These are phyloP conservation scores for Sebastes umbrosus DNA, from an alignment of 2,797 vertebrate species.

Conservation along the genomic window DNA sequence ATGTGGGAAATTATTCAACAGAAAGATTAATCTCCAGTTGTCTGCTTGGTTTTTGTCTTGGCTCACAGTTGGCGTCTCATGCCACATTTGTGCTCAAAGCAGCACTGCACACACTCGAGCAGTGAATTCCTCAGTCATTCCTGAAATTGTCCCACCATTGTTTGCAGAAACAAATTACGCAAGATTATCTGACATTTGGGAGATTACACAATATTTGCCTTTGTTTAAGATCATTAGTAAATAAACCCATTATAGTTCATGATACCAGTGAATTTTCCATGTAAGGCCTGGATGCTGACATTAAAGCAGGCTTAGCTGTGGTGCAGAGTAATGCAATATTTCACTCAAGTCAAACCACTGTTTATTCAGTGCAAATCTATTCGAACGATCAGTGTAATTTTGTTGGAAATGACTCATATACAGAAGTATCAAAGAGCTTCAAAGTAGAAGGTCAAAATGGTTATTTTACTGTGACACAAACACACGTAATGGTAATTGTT, in stretches of 20 bases:
- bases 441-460: not conserved
- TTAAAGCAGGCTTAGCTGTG: not conserved
- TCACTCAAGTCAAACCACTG: not conserved
- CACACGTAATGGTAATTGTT: not conserved
- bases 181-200: slow-evolving; percentile 17
- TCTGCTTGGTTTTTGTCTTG: slow-evolving; percentile 51
- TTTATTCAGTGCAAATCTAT: slow-evolving; percentile 14
- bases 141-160: slow-evolving; percentile 1
- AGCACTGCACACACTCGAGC: not conserved
- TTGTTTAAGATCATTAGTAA: slow-evolving; percentile 29
- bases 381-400: slow-evolving; percentile 9
- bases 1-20: slow-evolving; percentile 73
- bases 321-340: slow-evolving; percentile 8
- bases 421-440: slow-evolving; percentile 6
- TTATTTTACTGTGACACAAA: not conserved
- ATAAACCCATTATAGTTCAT: slow-evolving; percentile 1
- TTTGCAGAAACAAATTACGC: slow-evolving; percentile 10
- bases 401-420: slow-evolving; percentile 4
- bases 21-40: slow-evolving; percentile 67
- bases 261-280: not conserved
- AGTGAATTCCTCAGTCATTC: not conserved
- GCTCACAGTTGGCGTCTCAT: slow-evolving; percentile 60
- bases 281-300: not conserved
- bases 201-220: slow-evolving; percentile 14
- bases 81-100: slow-evolving; percentile 59